Evolutionary conservation across 1,140 invertebrate species (phyloP), one percentile per base, ranked within the genome.

Genomic region (Bombus waltoni): DNA sequence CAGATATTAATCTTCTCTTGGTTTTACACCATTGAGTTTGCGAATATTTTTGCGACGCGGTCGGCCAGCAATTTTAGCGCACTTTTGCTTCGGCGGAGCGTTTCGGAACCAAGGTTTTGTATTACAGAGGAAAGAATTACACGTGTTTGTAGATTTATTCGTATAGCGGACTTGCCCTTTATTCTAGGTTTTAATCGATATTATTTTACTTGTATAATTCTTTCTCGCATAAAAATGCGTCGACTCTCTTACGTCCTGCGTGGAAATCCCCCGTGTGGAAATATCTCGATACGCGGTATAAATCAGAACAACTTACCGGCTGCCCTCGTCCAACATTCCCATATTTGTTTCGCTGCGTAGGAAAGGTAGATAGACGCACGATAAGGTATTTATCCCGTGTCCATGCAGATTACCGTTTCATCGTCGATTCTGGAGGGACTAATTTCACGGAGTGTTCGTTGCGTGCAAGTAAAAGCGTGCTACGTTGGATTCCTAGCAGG

Each of bases 321-420:
- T 22, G 35, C 68, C 4, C 68, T 40, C 38, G 35, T 38, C 22
- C 22, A 40, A 25, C 22, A 40, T 40, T 40, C 25, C 15, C n/a
- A 42, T 35, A 18, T 11, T 32, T 42, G n/a, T 22, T 15, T 35
- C 9, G 42, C 53, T 47, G 68, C 42, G 42, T 35, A 32, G 65
- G 57, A 74, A 13, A 25, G 15, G 9, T 8, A 40, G 35, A 47
- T 42, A 25, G 28, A n/a, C 18, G 0, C 22, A 1, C 25, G 66
- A n/a, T 53, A 15, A n/a, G 5, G 15, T 38, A 53, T 42, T 62
- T 59, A 62, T 10, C 47, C 44, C 10, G 28, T 22, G 35, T 72
- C 5, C 15, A 47, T 42, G 47, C 13, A 35, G 68, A 73, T 73
- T 62, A 81, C 35, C 38, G 70, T 81, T 81, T 81, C 80, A 81